Evolutionary conservation across 1,140 invertebrate species (phyloP).

Genomic region (Dermatophagoides farinae): DNA sequence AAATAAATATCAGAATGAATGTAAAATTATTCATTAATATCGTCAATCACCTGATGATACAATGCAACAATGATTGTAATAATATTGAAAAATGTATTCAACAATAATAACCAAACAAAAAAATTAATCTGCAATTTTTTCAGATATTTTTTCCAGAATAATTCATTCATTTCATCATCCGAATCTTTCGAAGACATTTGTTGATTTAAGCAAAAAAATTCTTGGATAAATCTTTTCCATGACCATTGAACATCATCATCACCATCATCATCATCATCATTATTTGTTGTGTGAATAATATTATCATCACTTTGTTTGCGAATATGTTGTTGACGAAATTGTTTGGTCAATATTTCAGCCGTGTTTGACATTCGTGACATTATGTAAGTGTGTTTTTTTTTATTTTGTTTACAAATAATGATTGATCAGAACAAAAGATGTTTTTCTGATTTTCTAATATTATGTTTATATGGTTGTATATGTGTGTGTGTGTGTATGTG

Average conservation of each 20-base stretch:
- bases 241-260: neutral
- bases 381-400: neutral
- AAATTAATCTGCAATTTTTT: conserved; percentile 50
- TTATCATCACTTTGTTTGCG: too few species aligned
- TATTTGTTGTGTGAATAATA: neutral
- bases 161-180: conserved; percentile 2
- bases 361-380: conserved; percentile 10
- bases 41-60: conserved; percentile 28
- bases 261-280: neutral
- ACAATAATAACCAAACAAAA: conserved; percentile 46
- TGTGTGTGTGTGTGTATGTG: too few species aligned
- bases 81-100: conserved; percentile 40
- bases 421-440: too few species aligned
- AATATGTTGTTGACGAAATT: neutral
- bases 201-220: neutral
- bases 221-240: conserved; percentile 8
- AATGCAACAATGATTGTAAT: conserved; percentile 38
- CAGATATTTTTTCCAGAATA: conserved; percentile 45
- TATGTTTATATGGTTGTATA: too few species aligned
- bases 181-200: neutral
- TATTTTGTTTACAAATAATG: too few species aligned
- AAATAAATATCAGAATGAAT: conserved; percentile 6
- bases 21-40: neutral
- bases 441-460: too few species aligned
- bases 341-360: conserved; percentile 9